These are phyloP conservation scores for Falco berigora DNA, from an alignment of 2,797 vertebrate species.

Conservation along the genomic window DNA sequence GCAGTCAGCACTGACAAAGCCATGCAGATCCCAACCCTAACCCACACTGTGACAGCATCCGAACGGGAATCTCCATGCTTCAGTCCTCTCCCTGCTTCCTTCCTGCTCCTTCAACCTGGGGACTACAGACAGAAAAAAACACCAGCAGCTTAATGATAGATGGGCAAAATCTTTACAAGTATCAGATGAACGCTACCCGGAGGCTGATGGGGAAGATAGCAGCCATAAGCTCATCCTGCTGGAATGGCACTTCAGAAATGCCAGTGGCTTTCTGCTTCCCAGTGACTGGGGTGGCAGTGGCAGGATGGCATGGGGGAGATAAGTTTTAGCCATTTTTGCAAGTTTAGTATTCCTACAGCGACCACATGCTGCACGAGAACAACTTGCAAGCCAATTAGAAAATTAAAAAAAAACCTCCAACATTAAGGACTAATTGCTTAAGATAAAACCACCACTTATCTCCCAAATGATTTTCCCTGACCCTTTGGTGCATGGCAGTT, in stretches of 20 bases:
- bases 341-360: neutral
- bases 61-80: neutral
- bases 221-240: neutral
- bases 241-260: neutral
- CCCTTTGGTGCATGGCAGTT: neutral
- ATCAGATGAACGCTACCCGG: neutral
- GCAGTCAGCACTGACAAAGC: neutral
- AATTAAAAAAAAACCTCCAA: neutral
- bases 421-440: neutral
- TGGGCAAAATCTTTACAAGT: neutral
- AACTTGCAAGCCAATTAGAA: neutral
- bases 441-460: conserved; percentile 42
- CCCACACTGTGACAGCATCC: rapidly evolving
- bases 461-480: neutral
- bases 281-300: neutral
- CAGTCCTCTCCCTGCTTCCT: neutral
- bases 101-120: neutral
- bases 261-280: neutral
- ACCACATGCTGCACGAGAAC: neutral
- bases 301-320: neutral
- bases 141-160: neutral
- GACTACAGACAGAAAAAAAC: neutral
- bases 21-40: neutral
- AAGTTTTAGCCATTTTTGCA: neutral
- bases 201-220: neutral